A percentile compares a stretch with the other conserved stretches of the same genome.
phyloP scores from a whole-genome alignment of 2,888 invertebrate species.

The Nezara viridula region DNA sequence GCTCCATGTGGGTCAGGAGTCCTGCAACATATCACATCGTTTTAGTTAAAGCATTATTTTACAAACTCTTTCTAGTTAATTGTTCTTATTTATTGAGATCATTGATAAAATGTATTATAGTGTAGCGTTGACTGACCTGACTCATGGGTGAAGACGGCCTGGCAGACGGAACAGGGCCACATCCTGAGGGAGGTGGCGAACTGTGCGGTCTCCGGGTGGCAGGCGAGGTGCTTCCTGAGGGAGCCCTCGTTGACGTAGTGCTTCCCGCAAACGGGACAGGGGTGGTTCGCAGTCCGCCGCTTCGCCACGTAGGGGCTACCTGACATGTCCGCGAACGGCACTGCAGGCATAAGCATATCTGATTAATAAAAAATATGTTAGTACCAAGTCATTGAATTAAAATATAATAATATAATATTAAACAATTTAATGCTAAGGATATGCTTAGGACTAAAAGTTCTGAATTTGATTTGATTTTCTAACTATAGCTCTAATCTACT shows the following conservation, averaged over 20 bases:
- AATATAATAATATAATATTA: neutral
- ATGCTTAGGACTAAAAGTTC: neutral
- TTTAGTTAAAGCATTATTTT: neutral
- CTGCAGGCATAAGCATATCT: constrained; percentile 51
- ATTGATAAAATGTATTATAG: neutral
- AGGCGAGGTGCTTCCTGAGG: constrained; percentile 91
- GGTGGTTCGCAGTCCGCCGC: constrained; percentile 93
- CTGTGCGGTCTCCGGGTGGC: constrained; percentile 92
- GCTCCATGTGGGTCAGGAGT: constrained; percentile 93
- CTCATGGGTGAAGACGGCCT: constrained; percentile 95
- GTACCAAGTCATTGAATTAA: neutral
- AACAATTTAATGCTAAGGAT: neutral
- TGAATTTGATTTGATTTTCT: neutral
- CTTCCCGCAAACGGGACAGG: constrained; percentile 95
- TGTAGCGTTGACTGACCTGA: constrained; percentile 77
- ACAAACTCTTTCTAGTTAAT: too few relatives aligned
- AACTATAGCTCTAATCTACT: neutral
- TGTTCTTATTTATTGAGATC: too few relatives aligned
- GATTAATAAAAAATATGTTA: constrained; percentile 3
- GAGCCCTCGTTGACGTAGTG: constrained; percentile 96
- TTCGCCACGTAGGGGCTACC: constrained; percentile 91
- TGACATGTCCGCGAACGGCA: constrained; percentile 67
- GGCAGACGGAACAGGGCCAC: constrained; percentile 97
- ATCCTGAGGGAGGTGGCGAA: constrained; percentile 89
- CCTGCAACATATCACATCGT: constrained; percentile 73